A percentile compares a stretch with the other conserved stretches of the same genome.
These are phyloP conservation scores for Sylvia borin DNA, from an alignment of 2,797 vertebrate species.

Conservation along the genomic window DNA sequence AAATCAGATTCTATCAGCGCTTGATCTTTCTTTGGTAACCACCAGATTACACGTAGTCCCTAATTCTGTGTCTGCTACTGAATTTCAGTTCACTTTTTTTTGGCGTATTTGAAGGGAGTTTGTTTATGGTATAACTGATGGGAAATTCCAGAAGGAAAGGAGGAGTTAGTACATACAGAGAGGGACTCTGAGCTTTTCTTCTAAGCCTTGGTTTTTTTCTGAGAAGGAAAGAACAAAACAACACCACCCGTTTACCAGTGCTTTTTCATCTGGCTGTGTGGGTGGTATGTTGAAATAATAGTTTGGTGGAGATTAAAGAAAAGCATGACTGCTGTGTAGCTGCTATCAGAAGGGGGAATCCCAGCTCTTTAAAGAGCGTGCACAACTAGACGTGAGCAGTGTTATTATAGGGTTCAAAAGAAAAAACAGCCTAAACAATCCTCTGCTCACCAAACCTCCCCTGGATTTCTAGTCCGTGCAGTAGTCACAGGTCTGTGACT, in stretches of 20 bases:
- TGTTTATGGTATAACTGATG: conserved; percentile 32
- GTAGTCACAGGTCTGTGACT: background rate
- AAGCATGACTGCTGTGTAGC: background rate
- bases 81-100: conserved; percentile 43
- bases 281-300: conserved; percentile 27
- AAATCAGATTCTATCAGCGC: conserved; percentile 1
- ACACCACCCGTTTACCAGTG: background rate
- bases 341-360: conserved; percentile 54
- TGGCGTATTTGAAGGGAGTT: background rate
- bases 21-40: background rate
- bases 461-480: background rate
- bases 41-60: background rate
- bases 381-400: background rate
- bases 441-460: background rate
- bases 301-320: conserved; percentile 49
- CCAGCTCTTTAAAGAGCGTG: background rate
- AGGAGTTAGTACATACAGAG: background rate
- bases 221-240: conserved; percentile 33
- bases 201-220: background rate
- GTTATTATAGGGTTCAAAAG: background rate
- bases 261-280: conserved; percentile 57
- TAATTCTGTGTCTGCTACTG: background rate
- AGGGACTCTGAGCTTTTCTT: background rate
- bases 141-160: conserved; percentile 60
- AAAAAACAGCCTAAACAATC: background rate